Evolutionary conservation across 1,140 invertebrate genomes (phyloP), one percentile per base, ranked within the genome.

Genomic region (Sycophila sp.): DNA sequence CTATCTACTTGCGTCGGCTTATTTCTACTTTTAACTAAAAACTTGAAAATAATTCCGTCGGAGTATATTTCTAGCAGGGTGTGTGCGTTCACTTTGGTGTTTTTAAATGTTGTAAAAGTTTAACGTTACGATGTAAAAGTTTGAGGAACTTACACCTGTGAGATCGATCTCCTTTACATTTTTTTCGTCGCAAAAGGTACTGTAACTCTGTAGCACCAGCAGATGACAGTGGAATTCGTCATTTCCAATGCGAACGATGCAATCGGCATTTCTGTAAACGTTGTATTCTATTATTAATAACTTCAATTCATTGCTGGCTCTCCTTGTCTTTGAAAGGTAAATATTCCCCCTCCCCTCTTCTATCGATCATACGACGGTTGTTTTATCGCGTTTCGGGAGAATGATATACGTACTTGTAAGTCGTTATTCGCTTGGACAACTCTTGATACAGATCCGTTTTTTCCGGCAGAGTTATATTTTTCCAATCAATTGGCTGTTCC

Each of bases 181-280:
- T 73, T 87, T 85, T 19, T 86, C 83, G 55, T 89, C 88, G 72
- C 90, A 90, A 42, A 87, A 87, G 53, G 81, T 76, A 15, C 89
- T 89, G 74, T 90, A 90, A 75, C 88, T 89, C 73, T 89, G 89
- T 3, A 90, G 78, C 6, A 90, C 89, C n/a, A 90, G 79, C 6
- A 89, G 76, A 73, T 90, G 89, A 74, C 89, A 90, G 55, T 86
- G 84, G 72, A 89, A 90, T 75, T 89, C 88, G 75, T 89, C 87
- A 42, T 86, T 81, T 26, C 85, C 88, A 58, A 90, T 86, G 63
- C 84, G 82, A 13, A 90, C 81, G 38, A 88, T 85, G 72, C 88
- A 88, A 74, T 90, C 89, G 4, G 89, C 87, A 75, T 89, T 89
- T 74, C 88, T 89, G 78, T n/a, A 83, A 83, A 75, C 15, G 24